Conservation (phyloP, 2,797 vertebrate genomes). For the Tapirus indicus region DNA sequence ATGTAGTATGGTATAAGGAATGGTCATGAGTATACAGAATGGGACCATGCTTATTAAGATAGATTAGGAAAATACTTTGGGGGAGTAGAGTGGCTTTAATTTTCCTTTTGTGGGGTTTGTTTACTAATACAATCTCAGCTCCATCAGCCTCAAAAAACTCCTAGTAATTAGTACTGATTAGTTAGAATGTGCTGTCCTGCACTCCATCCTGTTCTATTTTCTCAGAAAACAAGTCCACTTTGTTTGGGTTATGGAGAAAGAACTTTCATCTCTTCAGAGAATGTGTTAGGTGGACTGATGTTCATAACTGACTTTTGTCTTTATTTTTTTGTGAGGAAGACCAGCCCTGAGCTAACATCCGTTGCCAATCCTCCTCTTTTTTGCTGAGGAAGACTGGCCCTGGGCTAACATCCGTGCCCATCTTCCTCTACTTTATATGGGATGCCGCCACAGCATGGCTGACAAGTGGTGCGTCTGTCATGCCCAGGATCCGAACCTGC, state of each 20-base stretch:
- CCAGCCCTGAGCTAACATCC: too few relatives aligned
- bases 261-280: background rate
- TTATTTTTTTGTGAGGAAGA: too few relatives aligned
- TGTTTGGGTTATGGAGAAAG: background rate
- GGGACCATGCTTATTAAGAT: background rate
- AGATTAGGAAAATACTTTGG: conserved; percentile 26
- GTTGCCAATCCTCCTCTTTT: too few relatives aligned
- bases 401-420: too few relatives aligned
- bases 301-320: background rate
- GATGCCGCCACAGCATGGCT: too few relatives aligned
- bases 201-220: background rate
- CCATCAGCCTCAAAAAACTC: background rate
- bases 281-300: background rate
- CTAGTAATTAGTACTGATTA: background rate
- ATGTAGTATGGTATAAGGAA: background rate
- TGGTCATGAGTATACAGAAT: conserved; percentile 2
- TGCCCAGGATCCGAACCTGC: too few relatives aligned
- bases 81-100: background rate
- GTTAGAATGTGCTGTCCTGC: background rate
- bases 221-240: background rate
- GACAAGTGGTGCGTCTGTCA: too few relatives aligned
- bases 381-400: too few relatives aligned
- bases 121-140: background rate
- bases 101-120: conserved; percentile 36
- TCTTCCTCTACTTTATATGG: too few relatives aligned